Evolutionary conservation across 2,113 vertebrate genomes (phyloP).

Genomic region (Scopus umbretta): DNA sequence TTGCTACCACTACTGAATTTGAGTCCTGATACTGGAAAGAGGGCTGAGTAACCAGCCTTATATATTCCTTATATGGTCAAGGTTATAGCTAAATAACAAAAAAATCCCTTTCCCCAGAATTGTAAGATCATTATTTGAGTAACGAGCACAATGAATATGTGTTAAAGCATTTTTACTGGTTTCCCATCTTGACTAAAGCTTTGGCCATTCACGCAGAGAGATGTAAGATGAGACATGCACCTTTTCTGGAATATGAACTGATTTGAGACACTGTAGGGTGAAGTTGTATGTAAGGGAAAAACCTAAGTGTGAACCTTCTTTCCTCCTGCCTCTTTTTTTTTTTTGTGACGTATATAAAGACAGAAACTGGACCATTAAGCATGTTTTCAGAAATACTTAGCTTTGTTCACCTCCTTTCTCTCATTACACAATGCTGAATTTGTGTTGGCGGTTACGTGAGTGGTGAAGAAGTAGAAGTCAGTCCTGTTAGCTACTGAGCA

Average conservation of each 20-base stretch:
- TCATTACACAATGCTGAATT: not conserved
- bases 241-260: not conserved
- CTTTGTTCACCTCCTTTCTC: not conserved
- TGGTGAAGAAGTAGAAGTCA: not conserved
- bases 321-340: not conserved
- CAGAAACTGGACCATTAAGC: not conserved
- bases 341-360: not conserved
- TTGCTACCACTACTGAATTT: not conserved
- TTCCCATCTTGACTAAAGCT: not conserved
- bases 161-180: not conserved
- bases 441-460: not conserved
- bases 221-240: not conserved
- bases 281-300: not conserved
- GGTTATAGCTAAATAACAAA: not conserved
- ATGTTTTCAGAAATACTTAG: not conserved
- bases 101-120: not conserved
- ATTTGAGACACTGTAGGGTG: not conserved
- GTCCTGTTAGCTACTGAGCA: not conserved
- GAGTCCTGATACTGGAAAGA: not conserved
- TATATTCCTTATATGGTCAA: not conserved
- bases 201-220: not conserved
- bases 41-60: not conserved
- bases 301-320: not conserved
- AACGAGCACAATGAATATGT: not conserved
- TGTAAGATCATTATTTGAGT: not conserved